phyloP scores from a whole-genome alignment of 2,888 invertebrate species.

The Nephrotoma flavescens region DNA sequence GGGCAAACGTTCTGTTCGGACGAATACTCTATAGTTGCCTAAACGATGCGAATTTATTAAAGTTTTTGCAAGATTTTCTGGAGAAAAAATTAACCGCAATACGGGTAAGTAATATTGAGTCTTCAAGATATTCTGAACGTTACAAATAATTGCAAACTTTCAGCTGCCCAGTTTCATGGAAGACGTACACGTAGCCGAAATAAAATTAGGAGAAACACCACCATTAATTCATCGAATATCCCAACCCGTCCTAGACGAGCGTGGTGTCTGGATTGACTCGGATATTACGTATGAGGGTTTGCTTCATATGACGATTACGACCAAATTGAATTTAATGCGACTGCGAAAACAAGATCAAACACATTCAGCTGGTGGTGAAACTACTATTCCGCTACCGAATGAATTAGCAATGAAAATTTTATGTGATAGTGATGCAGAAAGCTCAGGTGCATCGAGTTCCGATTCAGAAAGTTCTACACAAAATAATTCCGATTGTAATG shows the following conservation, averaged over 20 bases:
- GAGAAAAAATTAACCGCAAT: conserved; percentile 30
- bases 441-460: conserved; percentile 28
- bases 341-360: conserved; percentile 20
- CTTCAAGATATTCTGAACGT: not conserved
- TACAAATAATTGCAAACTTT: not conserved
- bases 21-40: conserved; percentile 27
- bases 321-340: conserved; percentile 52
- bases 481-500: conserved; percentile 13
- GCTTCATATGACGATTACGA: conserved; percentile 64
- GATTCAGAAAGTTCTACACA: conserved; percentile 23
- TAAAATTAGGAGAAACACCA: conserved; percentile 50
- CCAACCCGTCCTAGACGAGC: conserved; percentile 54
- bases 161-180: conserved; percentile 71
- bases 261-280: conserved; percentile 73
- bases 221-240: conserved; percentile 45
- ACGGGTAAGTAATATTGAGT: conserved; percentile 19
- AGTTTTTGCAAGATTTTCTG: conserved; percentile 26
- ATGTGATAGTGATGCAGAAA: conserved; percentile 31
- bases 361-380: not conserved
- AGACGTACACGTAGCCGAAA: conserved; percentile 54
- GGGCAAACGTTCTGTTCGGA: conserved; percentile 29
- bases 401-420: conserved; percentile 18
- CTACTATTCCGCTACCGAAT: not conserved
- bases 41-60: conserved; percentile 21
- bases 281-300: conserved; percentile 61